phyloP scores from a whole-genome alignment of 2,888 invertebrate species.

The Eilema sororculum region DNA sequence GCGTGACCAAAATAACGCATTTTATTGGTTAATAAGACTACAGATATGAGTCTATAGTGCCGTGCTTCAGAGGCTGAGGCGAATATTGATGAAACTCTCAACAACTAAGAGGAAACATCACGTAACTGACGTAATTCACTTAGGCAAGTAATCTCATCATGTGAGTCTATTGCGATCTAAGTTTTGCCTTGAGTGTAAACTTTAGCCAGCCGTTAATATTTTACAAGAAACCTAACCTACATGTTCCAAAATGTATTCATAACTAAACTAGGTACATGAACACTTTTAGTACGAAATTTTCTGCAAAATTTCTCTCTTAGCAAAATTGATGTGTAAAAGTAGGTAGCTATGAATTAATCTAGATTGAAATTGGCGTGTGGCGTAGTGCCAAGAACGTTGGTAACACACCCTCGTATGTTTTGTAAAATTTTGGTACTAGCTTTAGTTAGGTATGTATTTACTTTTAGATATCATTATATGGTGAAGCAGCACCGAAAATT shows the following conservation, averaged over 20 bases:
- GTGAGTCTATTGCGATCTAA: not conserved
- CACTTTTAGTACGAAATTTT: not conserved
- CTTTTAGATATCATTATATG: not conserved
- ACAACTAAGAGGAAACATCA: not conserved
- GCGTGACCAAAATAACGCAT: not conserved
- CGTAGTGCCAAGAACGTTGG: slow-evolving; percentile 40
- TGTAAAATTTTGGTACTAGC: not conserved
- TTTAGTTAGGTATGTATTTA: not conserved
- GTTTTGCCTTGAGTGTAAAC: not conserved
- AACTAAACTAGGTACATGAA: not conserved
- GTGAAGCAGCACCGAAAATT: not conserved
- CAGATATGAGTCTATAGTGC: not conserved
- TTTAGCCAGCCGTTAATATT: not conserved
- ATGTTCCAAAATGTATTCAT: not conserved
- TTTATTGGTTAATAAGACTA: not conserved
- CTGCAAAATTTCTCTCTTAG: not conserved
- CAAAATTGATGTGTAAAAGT: slow-evolving; percentile 7
- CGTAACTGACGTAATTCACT: not conserved
- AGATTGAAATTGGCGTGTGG: slow-evolving; percentile 41
- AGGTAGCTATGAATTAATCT: slow-evolving; percentile 27
- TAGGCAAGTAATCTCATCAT: not conserved
- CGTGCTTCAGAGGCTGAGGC: not conserved
- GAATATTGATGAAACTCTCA: not conserved
- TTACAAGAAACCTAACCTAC: not conserved
- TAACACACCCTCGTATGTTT: slow-evolving; percentile 11